Conservation (phyloP, 2,113 vertebrate species). For the Macquaria ambigua region DNA sequence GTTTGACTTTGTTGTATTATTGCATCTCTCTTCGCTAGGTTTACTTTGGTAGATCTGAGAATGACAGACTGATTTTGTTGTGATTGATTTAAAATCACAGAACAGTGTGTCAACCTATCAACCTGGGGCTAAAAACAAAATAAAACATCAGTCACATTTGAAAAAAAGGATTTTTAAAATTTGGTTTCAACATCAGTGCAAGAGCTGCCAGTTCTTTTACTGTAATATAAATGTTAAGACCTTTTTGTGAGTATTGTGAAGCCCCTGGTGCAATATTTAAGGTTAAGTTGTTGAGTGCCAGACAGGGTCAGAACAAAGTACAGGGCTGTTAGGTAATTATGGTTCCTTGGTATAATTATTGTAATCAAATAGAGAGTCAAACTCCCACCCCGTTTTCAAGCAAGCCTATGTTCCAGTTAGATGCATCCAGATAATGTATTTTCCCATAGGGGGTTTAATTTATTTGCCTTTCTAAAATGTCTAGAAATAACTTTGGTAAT, state of each 20-base stretch:
- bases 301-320: slow-evolving; percentile 25
- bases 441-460: background rate
- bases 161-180: background rate
- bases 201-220: background rate
- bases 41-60: background rate
- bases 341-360: slow-evolving; percentile 39
- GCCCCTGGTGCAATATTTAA: background rate
- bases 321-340: slow-evolving; percentile 29
- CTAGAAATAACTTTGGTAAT: background rate
- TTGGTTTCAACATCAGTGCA: background rate
- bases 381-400: slow-evolving; percentile 22
- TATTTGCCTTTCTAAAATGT: background rate
- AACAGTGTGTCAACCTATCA: background rate
- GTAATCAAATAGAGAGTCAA: slow-evolving; percentile 24
- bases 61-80: background rate
- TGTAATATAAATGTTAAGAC: background rate
- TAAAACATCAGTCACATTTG: background rate
- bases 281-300: slow-evolving; percentile 10
- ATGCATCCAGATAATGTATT: background rate
- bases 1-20: background rate
- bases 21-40: background rate
- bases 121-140: background rate
- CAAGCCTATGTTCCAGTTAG: background rate
- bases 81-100: background rate
- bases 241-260: background rate